Evolutionary conservation across 2,797 vertebrate species (phyloP).

Genomic region (Myoxocephalus aenaeus): DNA sequence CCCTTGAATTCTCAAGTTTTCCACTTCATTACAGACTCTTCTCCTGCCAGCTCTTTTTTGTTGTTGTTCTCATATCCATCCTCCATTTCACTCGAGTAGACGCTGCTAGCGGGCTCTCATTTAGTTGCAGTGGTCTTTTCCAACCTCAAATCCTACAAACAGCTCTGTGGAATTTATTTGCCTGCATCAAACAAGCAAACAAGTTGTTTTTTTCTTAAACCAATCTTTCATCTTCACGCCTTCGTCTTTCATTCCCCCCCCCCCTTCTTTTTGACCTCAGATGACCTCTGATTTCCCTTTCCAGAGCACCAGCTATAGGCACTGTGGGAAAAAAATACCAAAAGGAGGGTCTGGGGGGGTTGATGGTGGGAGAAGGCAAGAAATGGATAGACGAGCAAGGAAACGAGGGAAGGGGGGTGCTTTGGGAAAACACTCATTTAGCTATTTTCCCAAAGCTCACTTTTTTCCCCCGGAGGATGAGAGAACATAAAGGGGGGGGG

Average conservation of each 20-base stretch:
- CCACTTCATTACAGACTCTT: constrained; percentile 24
- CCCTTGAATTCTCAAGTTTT: constrained; percentile 7
- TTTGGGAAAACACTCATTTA: constrained; percentile 77
- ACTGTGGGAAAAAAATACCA: constrained; percentile 78
- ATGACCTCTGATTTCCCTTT: constrained; percentile 69
- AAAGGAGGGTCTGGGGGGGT: background rate
- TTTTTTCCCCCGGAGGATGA: constrained; percentile 59
- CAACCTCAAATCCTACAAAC: constrained; percentile 27
- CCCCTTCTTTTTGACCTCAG: constrained; percentile 57
- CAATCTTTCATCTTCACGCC: constrained; percentile 44
- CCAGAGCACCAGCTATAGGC: constrained; percentile 50
- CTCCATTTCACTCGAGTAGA: constrained; percentile 17
- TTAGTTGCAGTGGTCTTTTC: constrained; percentile 10
- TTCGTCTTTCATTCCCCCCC: constrained; percentile 25
- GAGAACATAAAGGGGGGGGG: constrained; percentile 6
- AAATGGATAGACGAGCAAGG: constrained; percentile 52
- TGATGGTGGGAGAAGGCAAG: constrained; percentile 48
- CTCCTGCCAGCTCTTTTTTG: constrained; percentile 17
- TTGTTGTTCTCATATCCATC: constrained; percentile 8
- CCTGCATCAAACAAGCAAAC: constrained; percentile 35
- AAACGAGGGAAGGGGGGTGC: constrained; percentile 49
- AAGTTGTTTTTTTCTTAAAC: constrained; percentile 11
- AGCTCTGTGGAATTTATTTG: constrained; percentile 39
- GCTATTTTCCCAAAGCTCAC: constrained; percentile 80
- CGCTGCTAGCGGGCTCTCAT: background rate